Evolutionary conservation across 2,113 vertebrate species (phyloP).

Genomic region (Triplophysa siluroides): DNA sequence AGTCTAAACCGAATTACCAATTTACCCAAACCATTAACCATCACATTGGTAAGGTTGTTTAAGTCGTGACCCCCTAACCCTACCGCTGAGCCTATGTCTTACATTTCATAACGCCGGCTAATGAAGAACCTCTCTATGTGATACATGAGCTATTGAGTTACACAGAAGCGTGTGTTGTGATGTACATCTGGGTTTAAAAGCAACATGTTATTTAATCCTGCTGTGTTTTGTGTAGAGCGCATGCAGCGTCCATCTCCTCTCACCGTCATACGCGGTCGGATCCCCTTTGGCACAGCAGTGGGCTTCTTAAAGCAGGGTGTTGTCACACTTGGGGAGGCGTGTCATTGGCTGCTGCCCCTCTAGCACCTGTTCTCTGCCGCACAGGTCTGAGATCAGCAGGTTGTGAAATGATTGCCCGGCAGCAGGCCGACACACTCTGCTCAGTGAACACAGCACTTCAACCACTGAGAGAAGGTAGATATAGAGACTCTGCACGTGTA

Average conservation of each 20-base stretch:
- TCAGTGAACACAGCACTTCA: slow-evolving; percentile 32
- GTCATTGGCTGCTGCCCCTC: slow-evolving; percentile 54
- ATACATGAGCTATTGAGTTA: not conserved
- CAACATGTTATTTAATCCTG: too few species aligned
- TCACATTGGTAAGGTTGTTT: too few species aligned
- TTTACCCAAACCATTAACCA: too few species aligned
- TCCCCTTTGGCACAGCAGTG: slow-evolving; percentile 13
- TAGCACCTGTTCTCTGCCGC: slow-evolving; percentile 69
- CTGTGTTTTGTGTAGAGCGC: not conserved
- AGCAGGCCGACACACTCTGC: slow-evolving; percentile 57
- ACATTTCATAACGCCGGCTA: not conserved
- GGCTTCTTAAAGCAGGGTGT: slow-evolving; percentile 26
- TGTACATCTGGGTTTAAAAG: too few species aligned
- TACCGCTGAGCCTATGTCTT: not conserved
- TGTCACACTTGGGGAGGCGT: slow-evolving; percentile 48
- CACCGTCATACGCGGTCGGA: slow-evolving; percentile 38
- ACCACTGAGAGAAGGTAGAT: not conserved
- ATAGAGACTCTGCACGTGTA: not conserved
- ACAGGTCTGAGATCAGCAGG: slow-evolving; percentile 74
- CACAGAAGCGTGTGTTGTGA: not conserved
- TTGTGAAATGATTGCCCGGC: slow-evolving; percentile 75
- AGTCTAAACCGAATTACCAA: too few species aligned
- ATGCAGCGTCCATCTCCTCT: slow-evolving; percentile 13
- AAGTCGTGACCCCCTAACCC: too few species aligned
- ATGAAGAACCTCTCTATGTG: not conserved